Base-by-base conservation (phyloP, 2,888 invertebrate genomes). In the Cosmorhoe ocellata region DNA sequence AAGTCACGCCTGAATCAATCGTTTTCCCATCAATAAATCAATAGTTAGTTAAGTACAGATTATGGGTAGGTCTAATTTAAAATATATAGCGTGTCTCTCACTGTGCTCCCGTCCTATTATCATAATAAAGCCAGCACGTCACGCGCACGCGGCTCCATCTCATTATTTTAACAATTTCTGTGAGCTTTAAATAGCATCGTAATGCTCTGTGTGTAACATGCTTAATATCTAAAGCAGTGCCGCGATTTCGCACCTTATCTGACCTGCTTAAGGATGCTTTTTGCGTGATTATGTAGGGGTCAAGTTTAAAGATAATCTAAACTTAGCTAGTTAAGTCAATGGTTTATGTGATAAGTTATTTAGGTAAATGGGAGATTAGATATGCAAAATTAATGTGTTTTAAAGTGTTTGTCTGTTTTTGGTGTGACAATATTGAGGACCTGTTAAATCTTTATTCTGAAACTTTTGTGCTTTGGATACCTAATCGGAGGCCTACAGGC, bases 121-220 rank as follows among this genome's bases (percentile, higher is more conserved):
- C 65, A 82, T 84, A 81, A 84, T 86, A 86, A 85, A 83, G 80
- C 70, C 68, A 64, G 69, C 69, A 69, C 70, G 84, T 84, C 84
- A 83, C 82, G 78, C 72, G 76, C 84, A 84, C 77, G 63, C 76
- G 74, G 78, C 62, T 66, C 74, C 76, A 71, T 80, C 82, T 82
- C 84, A 81, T 85, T 85, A 83, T 76, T 71, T 76, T 76, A 82
- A 82, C 81, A 73, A 83, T 82, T 81, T 75, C 80, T 75, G 79
- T 78, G 75, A 63, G 75, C 76, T 75, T 76, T 75, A 80, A 80
- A 81, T 76, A 76, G 75, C 69, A 68, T 68, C 66, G 66, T 64
- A 64, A 68, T 67, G 66, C 67, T 40, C 24, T 36, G 61, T 61
- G 56, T 58, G 59, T 56, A 55, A 59, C 62, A 62, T 36, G 41